Percentiles rank a stretch among this genome's conserved stretches.
Conservation (phyloP, 2,888 invertebrate genomes). For the Rhamnusium bicolor region DNA sequence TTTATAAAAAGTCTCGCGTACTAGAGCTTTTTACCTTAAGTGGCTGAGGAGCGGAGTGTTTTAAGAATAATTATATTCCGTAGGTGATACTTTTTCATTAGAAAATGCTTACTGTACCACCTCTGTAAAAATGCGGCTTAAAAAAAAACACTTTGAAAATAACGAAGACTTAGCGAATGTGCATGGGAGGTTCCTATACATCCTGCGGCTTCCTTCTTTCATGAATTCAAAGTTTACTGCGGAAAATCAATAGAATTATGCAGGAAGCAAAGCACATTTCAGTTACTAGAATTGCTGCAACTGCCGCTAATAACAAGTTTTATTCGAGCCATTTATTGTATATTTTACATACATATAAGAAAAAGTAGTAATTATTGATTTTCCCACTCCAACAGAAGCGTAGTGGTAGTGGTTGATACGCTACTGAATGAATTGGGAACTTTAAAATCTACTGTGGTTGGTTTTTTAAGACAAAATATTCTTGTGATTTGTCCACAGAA, state of each 20-base stretch:
- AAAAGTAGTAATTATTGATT: too few relatives aligned
- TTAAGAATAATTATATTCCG: slow-evolving; percentile 21
- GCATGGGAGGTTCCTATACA: neutral
- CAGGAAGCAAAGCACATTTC: neutral
- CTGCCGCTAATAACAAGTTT: neutral
- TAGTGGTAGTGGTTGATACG: too few relatives aligned
- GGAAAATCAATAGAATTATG: slow-evolving; percentile 14
- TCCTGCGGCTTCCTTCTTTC: neutral
- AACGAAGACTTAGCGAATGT: neutral
- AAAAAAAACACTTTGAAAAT: slow-evolving; percentile 16
- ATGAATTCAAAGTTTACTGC: slow-evolving; percentile 1
- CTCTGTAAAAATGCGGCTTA: neutral
- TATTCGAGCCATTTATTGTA: too few relatives aligned
- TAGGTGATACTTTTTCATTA: slow-evolving; percentile 31
- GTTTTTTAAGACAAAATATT: too few relatives aligned
- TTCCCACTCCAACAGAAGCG: too few relatives aligned
- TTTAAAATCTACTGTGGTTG: too few relatives aligned
- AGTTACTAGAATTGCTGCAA: neutral
- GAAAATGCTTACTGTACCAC: neutral
- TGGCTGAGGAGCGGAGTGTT: slow-evolving; percentile 7
- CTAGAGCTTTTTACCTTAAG: slow-evolving; percentile 12
- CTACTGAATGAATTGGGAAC: too few relatives aligned
- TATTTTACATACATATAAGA: too few relatives aligned
- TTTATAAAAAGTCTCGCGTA: slow-evolving; percentile 9
- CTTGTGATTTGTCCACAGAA: too few relatives aligned